Evolutionary conservation across 2,888 invertebrate species (phyloP), one percentile per base, ranked within the genome.

Genomic region (Lithophane semibrunnea): DNA sequence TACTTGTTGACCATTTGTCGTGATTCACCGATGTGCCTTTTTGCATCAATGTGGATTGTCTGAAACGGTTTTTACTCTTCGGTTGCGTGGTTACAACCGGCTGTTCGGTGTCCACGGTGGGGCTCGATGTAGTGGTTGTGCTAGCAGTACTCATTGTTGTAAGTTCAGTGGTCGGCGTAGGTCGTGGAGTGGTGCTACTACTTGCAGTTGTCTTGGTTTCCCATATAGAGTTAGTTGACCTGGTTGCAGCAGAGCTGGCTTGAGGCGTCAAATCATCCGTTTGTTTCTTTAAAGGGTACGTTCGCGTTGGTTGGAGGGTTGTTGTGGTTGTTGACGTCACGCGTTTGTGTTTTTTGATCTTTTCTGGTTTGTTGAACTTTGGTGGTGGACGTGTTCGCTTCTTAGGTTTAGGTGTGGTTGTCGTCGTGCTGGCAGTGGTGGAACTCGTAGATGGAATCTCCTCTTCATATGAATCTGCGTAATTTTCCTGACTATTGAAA

Each of bases 21-120:
- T 96, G 96, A 76, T 96, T 96, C 0, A 95, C 93, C n/a, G 96
- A 96, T 44, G 96, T 96, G 37, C 96, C 96, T 89, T 96, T 96
- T 16, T 91, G 80, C 89, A 96, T 93, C 74, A 96, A 84, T 29
- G 95, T 96, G 21, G 96, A 95, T 87, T 95, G 94, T 87, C 96
- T 91, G 83, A 94, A 96, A 68, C 96, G 93, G 80, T 95, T 96
- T 87, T 91, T 94, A 82, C 86, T 93, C 83, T 92, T 95, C 64
- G 91, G 88, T 81, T 91, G 90, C 58, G 89, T 88, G 9, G 92
- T 92, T 52, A 49, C 80, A 81, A 77, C 77, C 68, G 86, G 80
- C 29, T 86, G 76, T 75, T 88, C 82, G 10, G 80, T 84, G 83
- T 87, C 87, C 60, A 80, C 82, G n/a, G 77, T 80, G 69, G 82